Evolutionary conservation across 2,888 invertebrate species (phyloP), one percentile per base, ranked within the genome.

Genomic region (Pammene aurita): DNA sequence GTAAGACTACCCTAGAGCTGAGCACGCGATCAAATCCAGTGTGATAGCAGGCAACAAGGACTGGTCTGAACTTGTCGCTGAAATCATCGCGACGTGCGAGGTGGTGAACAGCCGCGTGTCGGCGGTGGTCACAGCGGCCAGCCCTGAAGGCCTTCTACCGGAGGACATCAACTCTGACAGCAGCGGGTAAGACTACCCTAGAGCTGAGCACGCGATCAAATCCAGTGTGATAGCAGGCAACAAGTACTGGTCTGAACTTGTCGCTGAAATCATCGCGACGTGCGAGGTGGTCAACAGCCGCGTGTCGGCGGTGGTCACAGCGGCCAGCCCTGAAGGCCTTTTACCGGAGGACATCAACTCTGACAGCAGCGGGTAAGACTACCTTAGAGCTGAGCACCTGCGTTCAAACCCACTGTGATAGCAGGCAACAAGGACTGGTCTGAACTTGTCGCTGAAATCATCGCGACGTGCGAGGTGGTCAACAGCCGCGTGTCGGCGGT

Each of bases 31-130:
- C n/a, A n/a, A n/a, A n/a, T n/a, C 9, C 41, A 67, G 67, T 16
- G 56, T 41, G 1, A 62, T 94, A 73, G 84, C 88, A 0, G 71
- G 77, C 34, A 88, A 92, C 54, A 58, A 71, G 1, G 58, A 84
- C 0, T 96, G 96, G 96, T 84, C 84, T n/a, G 69, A 76, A 0
- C 84, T 95, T 4, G 82, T 96, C 2, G 77, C 78, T 0, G 84
- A 93, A 4, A 76, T 97, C 7, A 92, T 97, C 9, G 71, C 78
- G 11, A 60, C 60, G 7, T 60, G 46, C 4, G 35, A 35, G 34
- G 35, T 7, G 0, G 60, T 60, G 7, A 35, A 60, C 60, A 7
- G 34, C 0, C 60, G 46, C 14, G 60, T 60, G 16, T 14, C 14
- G 1, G 2, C 11, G 7, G 60, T 60, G 34, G 60, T 60, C 0